phyloP scores from a whole-genome alignment of 2,797 vertebrate genomes.

The Malacoctenus gilli region DNA sequence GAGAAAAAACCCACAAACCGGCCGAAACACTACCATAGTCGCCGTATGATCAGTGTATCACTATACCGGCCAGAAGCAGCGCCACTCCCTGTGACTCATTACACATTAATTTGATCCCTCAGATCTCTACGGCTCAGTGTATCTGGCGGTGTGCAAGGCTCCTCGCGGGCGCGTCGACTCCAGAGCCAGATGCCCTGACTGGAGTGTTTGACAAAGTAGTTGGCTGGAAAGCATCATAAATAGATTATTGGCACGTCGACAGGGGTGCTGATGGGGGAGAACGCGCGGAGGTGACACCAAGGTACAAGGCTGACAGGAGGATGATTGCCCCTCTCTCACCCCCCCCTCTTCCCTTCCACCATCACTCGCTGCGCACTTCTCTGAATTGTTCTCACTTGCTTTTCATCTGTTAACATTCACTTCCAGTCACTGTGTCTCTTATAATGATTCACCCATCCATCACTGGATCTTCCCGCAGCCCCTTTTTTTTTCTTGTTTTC shows the following conservation, averaged over 20 bases:
- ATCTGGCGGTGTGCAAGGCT: slow-evolving; percentile 32
- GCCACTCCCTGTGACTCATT: too few relatives aligned
- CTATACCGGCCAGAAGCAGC: too few relatives aligned
- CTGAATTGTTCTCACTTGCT: slow-evolving; percentile 3
- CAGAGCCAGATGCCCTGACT: slow-evolving; percentile 24
- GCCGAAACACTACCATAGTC: too few relatives aligned
- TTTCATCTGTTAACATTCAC: slow-evolving; percentile 35
- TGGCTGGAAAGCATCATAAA: slow-evolving; percentile 62
- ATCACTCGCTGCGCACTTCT: slow-evolving; percentile 15
- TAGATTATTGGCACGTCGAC: slow-evolving; percentile 65
- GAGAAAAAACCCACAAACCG: too few relatives aligned
- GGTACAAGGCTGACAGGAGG: slow-evolving; percentile 47
- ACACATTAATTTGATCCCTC: too few relatives aligned
- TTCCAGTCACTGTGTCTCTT: slow-evolving; percentile 16
- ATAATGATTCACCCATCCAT: slow-evolving; percentile 23
- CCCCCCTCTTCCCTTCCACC: too few relatives aligned
- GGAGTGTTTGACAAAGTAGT: slow-evolving; percentile 44
- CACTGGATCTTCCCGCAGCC: slow-evolving; percentile 1
- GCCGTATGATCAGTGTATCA: too few relatives aligned
- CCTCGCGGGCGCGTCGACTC: slow-evolving; percentile 24
- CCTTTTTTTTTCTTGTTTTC: neutral
- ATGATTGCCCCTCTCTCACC: slow-evolving; percentile 43
- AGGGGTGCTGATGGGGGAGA: slow-evolving; percentile 60
- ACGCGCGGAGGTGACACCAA: slow-evolving; percentile 65
- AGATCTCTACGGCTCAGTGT: too few relatives aligned